Evolutionary conservation across 2,888 invertebrate genomes (phyloP), one percentile per base, ranked within the genome.

Genomic region (Papilio elwesi): DNA sequence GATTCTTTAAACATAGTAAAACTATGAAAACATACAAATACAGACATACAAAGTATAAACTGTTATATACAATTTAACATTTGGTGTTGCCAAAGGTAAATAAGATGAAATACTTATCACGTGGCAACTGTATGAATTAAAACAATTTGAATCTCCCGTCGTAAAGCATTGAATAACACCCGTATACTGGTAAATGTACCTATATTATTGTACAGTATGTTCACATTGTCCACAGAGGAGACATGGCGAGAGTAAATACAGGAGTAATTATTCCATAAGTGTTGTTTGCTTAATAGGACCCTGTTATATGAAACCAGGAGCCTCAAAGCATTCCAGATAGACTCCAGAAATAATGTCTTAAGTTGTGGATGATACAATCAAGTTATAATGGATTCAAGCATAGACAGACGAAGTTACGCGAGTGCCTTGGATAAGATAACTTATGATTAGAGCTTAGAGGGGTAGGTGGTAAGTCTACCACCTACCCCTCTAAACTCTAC

Each of bases 181-280:
- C 43, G 43, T 59, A 59, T 38, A 6, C 43, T 43, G 43, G 7
- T 43, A 0, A 7, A 43, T 43, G 43, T 43, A 43, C 43, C 43
- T 43, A 43, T 43, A 43, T 43, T 38, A 59, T 59, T 59, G 59
- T 59, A 59, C 57, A 57, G 11, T 55, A 1, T 10, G 59, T 59
- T 13, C n/a, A 59, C 57, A 59, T n/a, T 11, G 57, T 59, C 36
- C 57, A 59, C 38, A 38, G 55, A 15, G 49, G 15, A 55, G 59
- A 59, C 43, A 38, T n/a, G n/a, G 59, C 26, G n/a, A 38, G 38
- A n/a, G 59, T 59, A 59, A 59, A 59, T 43, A 59, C 43, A 12
- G 43, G 2, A 0, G n/a, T n/a, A 59, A 59, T 59, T 59, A 59
- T 43, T 59, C n/a, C 59, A 59, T 43, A 43, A 59, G n/a, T 43